A percentile compares a stretch with the other conserved stretches of the same genome.
phyloP scores from a whole-genome alignment of 2,888 invertebrate genomes.

The Keiferia lycopersicella region DNA sequence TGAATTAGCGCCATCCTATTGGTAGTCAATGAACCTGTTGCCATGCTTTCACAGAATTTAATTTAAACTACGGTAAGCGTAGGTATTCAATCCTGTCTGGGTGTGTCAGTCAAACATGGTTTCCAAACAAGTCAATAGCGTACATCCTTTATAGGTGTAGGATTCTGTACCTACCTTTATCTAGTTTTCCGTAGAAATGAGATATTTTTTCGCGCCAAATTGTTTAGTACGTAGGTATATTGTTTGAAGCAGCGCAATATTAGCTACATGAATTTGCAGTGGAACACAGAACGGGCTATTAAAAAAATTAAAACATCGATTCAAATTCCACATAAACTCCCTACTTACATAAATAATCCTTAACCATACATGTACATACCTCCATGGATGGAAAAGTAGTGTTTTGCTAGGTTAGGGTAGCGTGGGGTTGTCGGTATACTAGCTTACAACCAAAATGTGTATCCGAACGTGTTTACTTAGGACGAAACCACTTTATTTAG shows the following conservation, averaged over 20 bases:
- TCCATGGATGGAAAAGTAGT: neutral
- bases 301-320: too few relatives aligned
- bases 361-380: too few relatives aligned
- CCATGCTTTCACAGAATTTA: neutral
- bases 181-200: too few relatives aligned
- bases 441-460: neutral
- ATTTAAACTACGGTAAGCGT: neutral
- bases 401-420: neutral
- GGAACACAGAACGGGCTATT: too few relatives aligned
- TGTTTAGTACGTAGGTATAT: too few relatives aligned
- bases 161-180: too few relatives aligned
- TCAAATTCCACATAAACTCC: too few relatives aligned
- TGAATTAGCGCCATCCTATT: neutral
- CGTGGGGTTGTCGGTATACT: neutral
- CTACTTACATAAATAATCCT: too few relatives aligned
- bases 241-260: too few relatives aligned
- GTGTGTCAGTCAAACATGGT: neutral
- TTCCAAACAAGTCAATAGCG: neutral
- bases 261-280: too few relatives aligned
- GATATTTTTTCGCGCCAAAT: too few relatives aligned
- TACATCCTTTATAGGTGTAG: neutral
- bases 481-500: slow-evolving; percentile 8
- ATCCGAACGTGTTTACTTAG: slow-evolving; percentile 10
- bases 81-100: neutral
- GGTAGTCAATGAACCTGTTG: neutral